Base-by-base conservation (phyloP, 2,113 vertebrate species). In the Caranx ignobilis region DNA sequence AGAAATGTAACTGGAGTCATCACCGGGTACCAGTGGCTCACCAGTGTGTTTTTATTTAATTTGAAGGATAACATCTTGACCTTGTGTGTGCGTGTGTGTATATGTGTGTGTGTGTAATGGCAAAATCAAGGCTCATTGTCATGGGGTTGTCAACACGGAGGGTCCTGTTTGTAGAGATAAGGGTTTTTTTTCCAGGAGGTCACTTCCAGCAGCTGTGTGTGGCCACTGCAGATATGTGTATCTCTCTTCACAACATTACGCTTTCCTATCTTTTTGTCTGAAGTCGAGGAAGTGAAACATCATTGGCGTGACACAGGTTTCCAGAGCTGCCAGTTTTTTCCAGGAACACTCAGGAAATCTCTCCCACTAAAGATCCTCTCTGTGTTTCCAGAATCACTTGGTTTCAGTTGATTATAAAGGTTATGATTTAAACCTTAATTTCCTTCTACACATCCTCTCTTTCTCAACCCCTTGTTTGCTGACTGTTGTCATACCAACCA, bases 91-190 rank as follows among this genome's bases (percentile, higher is more conserved):
- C 61, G 77, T 32, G 45, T 65, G 43, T 39, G 41, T 57, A 39
- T 52, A 50, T 70, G 16, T 11, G 18, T 60, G 34, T 37, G 34
- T 75, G 32, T 79, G 4, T 65, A 45, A 35, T 63, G 52, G 47
- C 61, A 77, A 77, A 88, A 87, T 71, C 45, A 34, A 83, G 62
- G 45, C 56, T 79, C 11, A 68, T 77, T 83, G 71, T 81, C 61
- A 69, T 61, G 71, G 47, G 59, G 3, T 66, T 54, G 73, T 88
- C 75, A 88, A 75, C 74, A 84, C 16, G 41, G 32, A 75, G 71
- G 71, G 34, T 79, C 67, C 77, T 93, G 93, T 90, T 91, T 26
- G 35, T 71, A 11, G 34, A 94, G 90, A 94, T 92, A 91, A 93
- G 81, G 43, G 32, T 18, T 71, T 56, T 0, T 26, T 48, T 93